Evolutionary conservation across 2,888 invertebrate species (phyloP).

Genomic region (Lycaena phlaeas): DNA sequence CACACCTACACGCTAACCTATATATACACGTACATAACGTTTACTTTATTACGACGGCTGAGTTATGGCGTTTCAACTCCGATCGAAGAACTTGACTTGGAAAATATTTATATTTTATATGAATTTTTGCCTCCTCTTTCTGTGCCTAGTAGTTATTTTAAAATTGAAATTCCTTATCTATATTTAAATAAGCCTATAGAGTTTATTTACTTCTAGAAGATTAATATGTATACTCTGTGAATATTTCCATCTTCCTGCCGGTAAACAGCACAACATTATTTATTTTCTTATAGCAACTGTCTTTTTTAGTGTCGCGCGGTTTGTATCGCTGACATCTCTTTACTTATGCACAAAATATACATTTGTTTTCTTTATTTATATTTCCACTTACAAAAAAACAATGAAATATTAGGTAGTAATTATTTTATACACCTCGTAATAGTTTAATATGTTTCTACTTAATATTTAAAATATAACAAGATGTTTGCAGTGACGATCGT

Average conservation of each 20-base stretch:
- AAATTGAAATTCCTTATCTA: background rate
- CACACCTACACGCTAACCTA: background rate
- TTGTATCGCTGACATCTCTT: no score
- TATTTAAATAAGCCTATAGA: background rate
- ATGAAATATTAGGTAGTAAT: no score
- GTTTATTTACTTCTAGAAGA: background rate
- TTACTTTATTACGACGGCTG: background rate
- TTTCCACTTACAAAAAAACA: no score
- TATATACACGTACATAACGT: background rate
- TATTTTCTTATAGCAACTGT: no score
- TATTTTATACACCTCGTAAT: no score
- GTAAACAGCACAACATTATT: no score
- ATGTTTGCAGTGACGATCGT: background rate
- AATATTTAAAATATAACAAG: no score
- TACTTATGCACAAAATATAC: no score
- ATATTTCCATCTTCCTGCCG: background rate
- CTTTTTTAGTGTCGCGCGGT: no score
- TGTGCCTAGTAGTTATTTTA: conserved; percentile 3
- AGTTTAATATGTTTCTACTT: no score
- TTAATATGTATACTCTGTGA: no score
- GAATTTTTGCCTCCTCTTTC: conserved; percentile 1
- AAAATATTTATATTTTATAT: conserved; percentile 2
- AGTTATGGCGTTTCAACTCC: background rate
- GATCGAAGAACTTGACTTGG: background rate
- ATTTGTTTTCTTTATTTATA: no score